Conservation (phyloP, 2,113 vertebrate genomes). For the Fulmarus glacialis region DNA sequence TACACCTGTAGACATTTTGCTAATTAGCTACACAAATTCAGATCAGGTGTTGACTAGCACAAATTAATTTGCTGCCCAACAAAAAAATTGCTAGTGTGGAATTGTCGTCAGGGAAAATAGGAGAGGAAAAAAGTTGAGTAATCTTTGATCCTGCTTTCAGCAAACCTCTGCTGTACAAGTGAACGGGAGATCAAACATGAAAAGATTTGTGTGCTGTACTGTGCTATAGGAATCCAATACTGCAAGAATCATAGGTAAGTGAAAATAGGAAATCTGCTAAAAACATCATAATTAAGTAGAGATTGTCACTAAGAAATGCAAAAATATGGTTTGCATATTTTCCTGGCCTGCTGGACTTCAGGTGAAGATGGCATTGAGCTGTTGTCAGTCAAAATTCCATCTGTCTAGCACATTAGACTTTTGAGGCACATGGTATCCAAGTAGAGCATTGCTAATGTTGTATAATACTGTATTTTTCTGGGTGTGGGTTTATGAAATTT, state of each 20-base stretch:
- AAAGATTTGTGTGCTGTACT: slow-evolving; percentile 46
- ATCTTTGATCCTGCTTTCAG: slow-evolving; percentile 74
- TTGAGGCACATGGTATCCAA: background rate
- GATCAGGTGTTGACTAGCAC: background rate
- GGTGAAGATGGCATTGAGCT: background rate
- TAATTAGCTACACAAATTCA: slow-evolving; percentile 39
- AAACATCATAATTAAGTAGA: slow-evolving; percentile 20
- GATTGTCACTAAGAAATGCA: slow-evolving; percentile 28
- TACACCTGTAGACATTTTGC: background rate
- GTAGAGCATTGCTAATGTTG: background rate
- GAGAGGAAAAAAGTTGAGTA: slow-evolving; percentile 36
- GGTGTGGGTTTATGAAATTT: background rate
- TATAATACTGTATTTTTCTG: background rate
- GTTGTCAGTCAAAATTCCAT: background rate
- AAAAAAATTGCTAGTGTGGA: background rate
- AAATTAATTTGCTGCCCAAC: slow-evolving; percentile 42
- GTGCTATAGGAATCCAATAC: slow-evolving; percentile 73
- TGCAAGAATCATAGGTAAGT: slow-evolving; percentile 52
- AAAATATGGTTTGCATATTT: background rate
- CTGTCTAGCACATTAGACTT: background rate
- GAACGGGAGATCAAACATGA: slow-evolving; percentile 74
- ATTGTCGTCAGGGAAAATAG: slow-evolving; percentile 67
- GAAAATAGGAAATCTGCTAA: slow-evolving; percentile 57
- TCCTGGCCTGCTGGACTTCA: background rate
- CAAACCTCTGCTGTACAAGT: slow-evolving; percentile 61